These are phyloP conservation scores for Agapornis canus DNA, from an alignment of 2,797 vertebrate species.

Conservation along the genomic window DNA sequence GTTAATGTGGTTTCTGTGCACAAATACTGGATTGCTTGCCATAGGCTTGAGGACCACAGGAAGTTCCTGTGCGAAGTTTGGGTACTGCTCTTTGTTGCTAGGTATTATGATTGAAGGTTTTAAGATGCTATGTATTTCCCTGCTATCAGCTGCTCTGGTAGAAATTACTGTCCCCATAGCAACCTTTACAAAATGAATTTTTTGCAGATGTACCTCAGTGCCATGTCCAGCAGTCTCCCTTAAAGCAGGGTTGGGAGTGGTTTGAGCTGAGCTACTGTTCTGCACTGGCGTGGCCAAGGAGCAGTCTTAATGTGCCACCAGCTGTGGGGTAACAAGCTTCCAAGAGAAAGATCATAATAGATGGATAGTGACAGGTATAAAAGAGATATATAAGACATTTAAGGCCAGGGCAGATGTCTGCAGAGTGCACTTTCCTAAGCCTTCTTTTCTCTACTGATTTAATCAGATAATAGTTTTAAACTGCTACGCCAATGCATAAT, in stretches of 20 bases:
- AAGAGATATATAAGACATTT: neutral
- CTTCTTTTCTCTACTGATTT: neutral
- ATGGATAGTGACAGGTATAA: neutral
- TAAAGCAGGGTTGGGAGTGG: neutral
- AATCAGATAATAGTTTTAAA: neutral
- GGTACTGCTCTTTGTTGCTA: neutral
- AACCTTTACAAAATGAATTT: neutral
- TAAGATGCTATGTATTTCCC: neutral
- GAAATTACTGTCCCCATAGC: neutral
- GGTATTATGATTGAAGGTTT: neutral
- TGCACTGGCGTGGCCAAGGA: neutral
- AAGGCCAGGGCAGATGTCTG: neutral
- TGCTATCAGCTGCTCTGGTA: neutral
- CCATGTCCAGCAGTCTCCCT: neutral
- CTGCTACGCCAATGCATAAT: neutral
- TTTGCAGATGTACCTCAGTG: neutral
- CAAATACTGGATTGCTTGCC: neutral
- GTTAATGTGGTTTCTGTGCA: neutral
- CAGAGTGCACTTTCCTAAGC: neutral
- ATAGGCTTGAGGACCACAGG: neutral
- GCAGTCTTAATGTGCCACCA: neutral
- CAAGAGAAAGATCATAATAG: neutral
- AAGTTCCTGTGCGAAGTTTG: neutral
- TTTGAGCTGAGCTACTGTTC: neutral
- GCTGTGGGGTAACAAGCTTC: neutral